These are phyloP conservation scores for Caradrina clavipalpis DNA, from an alignment of 2,888 invertebrate species.

Conservation along the genomic window DNA sequence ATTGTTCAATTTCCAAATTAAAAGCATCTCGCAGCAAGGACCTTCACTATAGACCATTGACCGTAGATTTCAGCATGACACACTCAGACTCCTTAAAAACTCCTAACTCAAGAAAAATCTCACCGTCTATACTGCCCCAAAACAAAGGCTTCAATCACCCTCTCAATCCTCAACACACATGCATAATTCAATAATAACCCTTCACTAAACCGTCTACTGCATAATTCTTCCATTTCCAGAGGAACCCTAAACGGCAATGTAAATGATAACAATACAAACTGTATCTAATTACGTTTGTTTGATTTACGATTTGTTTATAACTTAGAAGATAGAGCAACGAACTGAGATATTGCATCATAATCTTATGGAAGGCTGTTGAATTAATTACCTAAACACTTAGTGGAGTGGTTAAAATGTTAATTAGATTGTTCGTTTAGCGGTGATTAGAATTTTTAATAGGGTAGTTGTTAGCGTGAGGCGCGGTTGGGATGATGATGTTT, in stretches of 20 bases:
- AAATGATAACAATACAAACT: slow-evolving; percentile 56
- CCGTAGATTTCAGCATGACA: too few relatives aligned
- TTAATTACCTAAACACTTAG: slow-evolving; percentile 50
- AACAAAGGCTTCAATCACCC: not conserved
- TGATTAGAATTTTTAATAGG: slow-evolving; percentile 25
- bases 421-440: slow-evolving; percentile 42
- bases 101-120: too few relatives aligned
- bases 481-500: not conserved
- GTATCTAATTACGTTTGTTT: slow-evolving; percentile 58
- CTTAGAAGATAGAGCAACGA: slow-evolving; percentile 65
- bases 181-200: slow-evolving; percentile 17
- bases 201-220: not conserved
- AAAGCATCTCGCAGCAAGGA: too few relatives aligned
- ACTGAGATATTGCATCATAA: slow-evolving; percentile 68
- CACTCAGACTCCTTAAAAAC: too few relatives aligned
- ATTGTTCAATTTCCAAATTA: too few relatives aligned
- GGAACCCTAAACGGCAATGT: slow-evolving; percentile 52
- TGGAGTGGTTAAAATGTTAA: slow-evolving; percentile 42
- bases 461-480: slow-evolving; percentile 3
- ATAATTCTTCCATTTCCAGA: slow-evolving; percentile 31
- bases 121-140: not conserved
- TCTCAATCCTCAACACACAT: not conserved
- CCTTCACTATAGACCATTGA: too few relatives aligned
- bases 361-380: slow-evolving; percentile 44
- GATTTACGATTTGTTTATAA: slow-evolving; percentile 63